These are phyloP conservation scores for Brachycybe producta DNA, from an alignment of 2,888 invertebrate genomes.

Conservation along the genomic window DNA sequence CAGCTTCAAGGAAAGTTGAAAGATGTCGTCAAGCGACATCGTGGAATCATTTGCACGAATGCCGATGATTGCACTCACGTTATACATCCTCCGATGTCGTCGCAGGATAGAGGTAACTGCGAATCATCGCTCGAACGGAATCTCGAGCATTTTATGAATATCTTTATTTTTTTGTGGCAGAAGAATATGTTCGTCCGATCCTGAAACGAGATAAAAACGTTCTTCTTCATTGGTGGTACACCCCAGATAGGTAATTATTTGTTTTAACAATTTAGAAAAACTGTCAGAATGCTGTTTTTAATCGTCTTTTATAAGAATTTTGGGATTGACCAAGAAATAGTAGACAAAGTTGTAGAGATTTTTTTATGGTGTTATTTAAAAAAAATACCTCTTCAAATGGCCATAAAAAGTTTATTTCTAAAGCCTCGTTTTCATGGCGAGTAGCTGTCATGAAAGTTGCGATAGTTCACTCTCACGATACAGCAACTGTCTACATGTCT, in stretches of 20 bases:
- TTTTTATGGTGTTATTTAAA: too few relatives aligned
- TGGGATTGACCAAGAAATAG: too few relatives aligned
- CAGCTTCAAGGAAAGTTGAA: conserved; percentile 51
- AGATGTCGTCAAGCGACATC: conserved; percentile 75
- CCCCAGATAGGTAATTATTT: conserved; percentile 53
- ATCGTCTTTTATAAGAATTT: too few relatives aligned
- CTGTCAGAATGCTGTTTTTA: too few relatives aligned
- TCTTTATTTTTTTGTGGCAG: conserved; percentile 30
- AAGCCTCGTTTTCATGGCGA: too few relatives aligned
- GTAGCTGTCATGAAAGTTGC: too few relatives aligned
- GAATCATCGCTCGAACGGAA: background rate
- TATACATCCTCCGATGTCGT: conserved; percentile 53
- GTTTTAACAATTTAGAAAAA: background rate
- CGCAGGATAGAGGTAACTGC: conserved; percentile 22
- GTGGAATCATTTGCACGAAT: conserved; percentile 63
- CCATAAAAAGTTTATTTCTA: too few relatives aligned
- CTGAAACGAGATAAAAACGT: conserved; percentile 66
- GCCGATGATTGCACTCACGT: conserved; percentile 88
- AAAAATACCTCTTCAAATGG: too few relatives aligned
- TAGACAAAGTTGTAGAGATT: too few relatives aligned
- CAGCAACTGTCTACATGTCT: too few relatives aligned
- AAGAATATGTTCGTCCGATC: conserved; percentile 79
- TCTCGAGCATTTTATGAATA: conserved; percentile 24
- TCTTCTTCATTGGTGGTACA: conserved; percentile 90
- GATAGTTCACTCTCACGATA: too few relatives aligned